These are phyloP conservation scores for Pyrrhopygopsis socrates DNA, from an alignment of 2,888 invertebrate species.

Conservation along the genomic window DNA sequence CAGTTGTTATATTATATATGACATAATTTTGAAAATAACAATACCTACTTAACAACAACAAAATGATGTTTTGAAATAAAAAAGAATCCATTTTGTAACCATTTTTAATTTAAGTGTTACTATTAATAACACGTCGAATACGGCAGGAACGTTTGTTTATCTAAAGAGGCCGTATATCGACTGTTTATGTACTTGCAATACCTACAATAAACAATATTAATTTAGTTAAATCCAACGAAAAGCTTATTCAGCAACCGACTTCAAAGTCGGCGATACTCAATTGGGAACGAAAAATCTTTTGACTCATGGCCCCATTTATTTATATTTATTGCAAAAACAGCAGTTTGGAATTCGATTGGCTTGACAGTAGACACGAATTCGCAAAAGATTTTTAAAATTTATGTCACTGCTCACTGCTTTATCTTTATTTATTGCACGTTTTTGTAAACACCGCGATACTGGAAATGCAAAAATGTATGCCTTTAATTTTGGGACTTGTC, in stretches of 20 bases:
- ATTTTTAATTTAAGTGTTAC: conserved; percentile 44
- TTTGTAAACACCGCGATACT: background rate
- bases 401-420: background rate
- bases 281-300: background rate
- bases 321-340: background rate
- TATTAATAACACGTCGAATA: conserved; percentile 31
- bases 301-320: background rate
- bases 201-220: too few relatives aligned
- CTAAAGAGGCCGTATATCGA: conserved; percentile 46
- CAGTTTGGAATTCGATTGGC: conserved; percentile 1
- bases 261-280: background rate
- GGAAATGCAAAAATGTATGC: background rate
- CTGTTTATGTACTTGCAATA: conserved; percentile 20
- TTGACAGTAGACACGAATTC: conserved; percentile 17
- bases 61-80: background rate
- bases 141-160: conserved; percentile 37
- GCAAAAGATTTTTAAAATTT: conserved; percentile 21
- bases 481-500: background rate
- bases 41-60: background rate
- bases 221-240: background rate
- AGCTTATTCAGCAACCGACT: background rate
- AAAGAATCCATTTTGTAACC: conserved; percentile 5
- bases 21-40: too few relatives aligned
- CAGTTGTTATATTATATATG: too few relatives aligned
- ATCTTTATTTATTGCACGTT: background rate